Base-by-base conservation (phyloP, 1,140 invertebrate species). In the Pseudomyrmex concolor region DNA sequence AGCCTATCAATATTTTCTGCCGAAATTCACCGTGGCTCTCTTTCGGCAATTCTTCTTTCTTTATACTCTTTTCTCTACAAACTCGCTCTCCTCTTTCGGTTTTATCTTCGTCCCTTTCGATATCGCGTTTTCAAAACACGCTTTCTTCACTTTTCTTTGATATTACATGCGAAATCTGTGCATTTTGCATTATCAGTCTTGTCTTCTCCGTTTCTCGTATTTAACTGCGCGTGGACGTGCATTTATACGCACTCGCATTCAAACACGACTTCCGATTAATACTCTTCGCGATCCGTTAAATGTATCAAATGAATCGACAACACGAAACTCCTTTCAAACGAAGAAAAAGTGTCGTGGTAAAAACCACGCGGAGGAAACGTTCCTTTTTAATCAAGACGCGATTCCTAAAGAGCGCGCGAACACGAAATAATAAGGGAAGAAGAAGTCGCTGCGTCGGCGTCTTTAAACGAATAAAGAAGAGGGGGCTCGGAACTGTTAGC, bases 1-100 rank as follows among this genome's bases (percentile, higher is more conserved):
- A 94, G 93, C 93, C 93, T 94, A 94, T 94, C 92, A 94, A 94
- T 94, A 94, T 94, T 93, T 94, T 90, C 91, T 91, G 85, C 89
- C 87, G 86, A 92, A 92, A 92, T 92, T 85, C 91, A 88, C 83
- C 78, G 81, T 84, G 48, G 25, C 83, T 84, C 80, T 81, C 84
- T 76, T 85, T 72, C 72, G 66, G 72, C 74, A 70, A 82, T 85
- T 72, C 87, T 72, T 83, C 59, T 68, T 17, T 63, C 43, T 73
- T 83, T n/a, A 10, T 62, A 51, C 68, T 77, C 84, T 71, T 85
- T 84, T 84, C 86, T 62, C 60, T 48, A 71, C 7, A 73, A 13
- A 51, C 2, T 51, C 50, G 9, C 50, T 13, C 50, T 10, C 50
- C 51, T 70, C 50, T 70, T 43, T 34, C 59, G 48, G 22, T 15